phyloP scores from a whole-genome alignment of 1,140 invertebrate genomes.

The Physella acuta region DNA sequence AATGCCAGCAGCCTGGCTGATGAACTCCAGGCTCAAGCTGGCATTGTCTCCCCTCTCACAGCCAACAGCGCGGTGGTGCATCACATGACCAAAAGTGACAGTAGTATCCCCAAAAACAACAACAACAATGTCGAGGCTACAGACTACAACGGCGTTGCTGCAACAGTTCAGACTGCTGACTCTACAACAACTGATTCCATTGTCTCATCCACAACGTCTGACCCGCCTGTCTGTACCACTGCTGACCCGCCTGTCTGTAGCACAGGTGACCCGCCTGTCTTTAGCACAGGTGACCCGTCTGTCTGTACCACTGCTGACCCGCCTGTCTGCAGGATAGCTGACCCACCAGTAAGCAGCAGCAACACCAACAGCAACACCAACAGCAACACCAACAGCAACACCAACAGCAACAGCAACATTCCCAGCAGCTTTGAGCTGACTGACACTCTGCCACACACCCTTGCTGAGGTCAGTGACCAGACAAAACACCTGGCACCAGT shows the following conservation, averaged over 20 bases:
- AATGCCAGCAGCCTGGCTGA: no score
- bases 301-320: background rate
- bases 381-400: background rate
- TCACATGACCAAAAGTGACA: background rate
- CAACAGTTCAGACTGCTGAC: background rate
- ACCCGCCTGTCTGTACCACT: background rate
- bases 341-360: no score
- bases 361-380: background rate
- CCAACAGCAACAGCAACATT: background rate
- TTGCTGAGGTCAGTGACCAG: background rate
- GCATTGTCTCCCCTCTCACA: background rate
- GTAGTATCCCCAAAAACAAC: conserved; percentile 8
- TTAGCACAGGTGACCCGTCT: conserved; percentile 7
- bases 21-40: background rate
- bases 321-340: no score
- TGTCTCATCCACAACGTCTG: conserved; percentile 8
- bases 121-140: conserved; percentile 13
- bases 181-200: background rate
- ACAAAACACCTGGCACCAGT: no score
- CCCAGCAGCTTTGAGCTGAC: background rate
- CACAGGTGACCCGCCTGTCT: no score
- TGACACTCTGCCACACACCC: background rate
- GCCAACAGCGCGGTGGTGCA: background rate
- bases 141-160: conserved; percentile 15
- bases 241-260: no score